Percentiles rank a stretch among this genome's conserved stretches.
Evolutionary conservation across 2,797 vertebrate genomes (phyloP).

Genomic region (Gastrophryne carolinensis): DNA sequence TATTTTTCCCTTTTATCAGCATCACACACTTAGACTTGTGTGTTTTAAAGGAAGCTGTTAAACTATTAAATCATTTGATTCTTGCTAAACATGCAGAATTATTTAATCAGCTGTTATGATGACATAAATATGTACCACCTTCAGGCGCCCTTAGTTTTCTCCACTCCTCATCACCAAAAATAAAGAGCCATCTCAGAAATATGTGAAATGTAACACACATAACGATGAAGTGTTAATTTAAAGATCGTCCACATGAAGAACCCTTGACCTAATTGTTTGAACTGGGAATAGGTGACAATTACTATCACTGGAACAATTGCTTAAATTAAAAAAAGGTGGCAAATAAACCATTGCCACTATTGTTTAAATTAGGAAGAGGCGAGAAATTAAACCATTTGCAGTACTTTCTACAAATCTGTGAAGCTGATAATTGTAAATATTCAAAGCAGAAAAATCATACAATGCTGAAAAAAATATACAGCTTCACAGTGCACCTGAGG

Average conservation of each 20-base stretch:
- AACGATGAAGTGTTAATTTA: conserved; percentile 31
- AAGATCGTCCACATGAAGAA: conserved; percentile 26
- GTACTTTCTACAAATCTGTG: conserved; percentile 19
- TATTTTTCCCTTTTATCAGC: neutral
- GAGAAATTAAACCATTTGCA: conserved; percentile 33
- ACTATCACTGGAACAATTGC: conserved; percentile 12
- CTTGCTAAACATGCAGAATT: conserved; percentile 1
- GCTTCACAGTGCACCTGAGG: neutral
- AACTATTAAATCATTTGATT: neutral
- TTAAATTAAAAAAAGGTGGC: conserved; percentile 42
- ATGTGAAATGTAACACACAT: conserved; percentile 17
- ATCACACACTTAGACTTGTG: neutral
- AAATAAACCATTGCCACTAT: conserved; percentile 35
- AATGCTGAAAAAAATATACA: neutral
- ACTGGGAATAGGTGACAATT: conserved; percentile 26
- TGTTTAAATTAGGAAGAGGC: conserved; percentile 19
- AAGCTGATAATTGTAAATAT: conserved; percentile 39
- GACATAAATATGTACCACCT: neutral
- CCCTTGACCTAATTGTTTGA: conserved; percentile 45
- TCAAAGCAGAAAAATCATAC: conserved; percentile 16
- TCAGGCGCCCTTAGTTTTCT: neutral
- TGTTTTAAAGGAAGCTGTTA: neutral
- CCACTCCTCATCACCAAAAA: neutral
- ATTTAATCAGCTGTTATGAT: conserved; percentile 4
- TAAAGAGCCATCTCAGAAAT: neutral